Evolutionary conservation across 2,797 vertebrate species (phyloP).

Genomic region (Pseudopleuronectes americanus): DNA sequence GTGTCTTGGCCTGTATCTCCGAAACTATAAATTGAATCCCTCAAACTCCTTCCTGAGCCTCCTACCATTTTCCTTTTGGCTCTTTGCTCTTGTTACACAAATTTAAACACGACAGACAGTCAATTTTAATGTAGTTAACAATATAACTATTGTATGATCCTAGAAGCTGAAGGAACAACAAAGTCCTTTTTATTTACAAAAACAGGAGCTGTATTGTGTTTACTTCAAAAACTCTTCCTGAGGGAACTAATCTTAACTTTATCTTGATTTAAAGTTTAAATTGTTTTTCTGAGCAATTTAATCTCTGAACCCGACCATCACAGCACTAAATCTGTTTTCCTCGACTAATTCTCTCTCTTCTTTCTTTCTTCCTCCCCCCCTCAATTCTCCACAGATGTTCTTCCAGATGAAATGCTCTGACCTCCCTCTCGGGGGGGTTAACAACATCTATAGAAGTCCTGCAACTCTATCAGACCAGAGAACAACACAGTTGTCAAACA

Average conservation of each 20-base stretch:
- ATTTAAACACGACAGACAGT: neutral
- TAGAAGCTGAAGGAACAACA: neutral
- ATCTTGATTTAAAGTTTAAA: conserved; percentile 49
- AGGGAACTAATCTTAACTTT: conserved; percentile 29
- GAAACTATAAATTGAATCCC: conserved; percentile 7
- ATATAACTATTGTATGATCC: no score
- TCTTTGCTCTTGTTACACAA: conserved; percentile 1
- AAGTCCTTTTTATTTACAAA: neutral
- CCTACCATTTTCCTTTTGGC: neutral
- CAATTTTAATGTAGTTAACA: neutral
- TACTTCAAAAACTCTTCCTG: conserved; percentile 1
- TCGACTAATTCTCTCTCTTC: conserved; percentile 18
- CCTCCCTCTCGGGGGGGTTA: conserved; percentile 62
- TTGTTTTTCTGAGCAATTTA: conserved; percentile 49
- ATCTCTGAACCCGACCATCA: conserved; percentile 38
- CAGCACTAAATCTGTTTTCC: conserved; percentile 25
- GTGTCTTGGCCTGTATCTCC: conserved; percentile 11
- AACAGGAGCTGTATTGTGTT: neutral
- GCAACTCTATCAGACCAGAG: conserved; percentile 31
- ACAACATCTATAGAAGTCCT: conserved; percentile 57
- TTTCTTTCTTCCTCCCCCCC: conserved; percentile 31
- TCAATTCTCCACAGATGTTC: conserved; percentile 38
- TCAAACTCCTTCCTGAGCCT: neutral
- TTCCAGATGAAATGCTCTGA: conserved; percentile 53
- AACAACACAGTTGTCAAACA: conserved; percentile 5